Base-by-base conservation (phyloP, 2,888 invertebrate genomes). In the Actias luna region DNA sequence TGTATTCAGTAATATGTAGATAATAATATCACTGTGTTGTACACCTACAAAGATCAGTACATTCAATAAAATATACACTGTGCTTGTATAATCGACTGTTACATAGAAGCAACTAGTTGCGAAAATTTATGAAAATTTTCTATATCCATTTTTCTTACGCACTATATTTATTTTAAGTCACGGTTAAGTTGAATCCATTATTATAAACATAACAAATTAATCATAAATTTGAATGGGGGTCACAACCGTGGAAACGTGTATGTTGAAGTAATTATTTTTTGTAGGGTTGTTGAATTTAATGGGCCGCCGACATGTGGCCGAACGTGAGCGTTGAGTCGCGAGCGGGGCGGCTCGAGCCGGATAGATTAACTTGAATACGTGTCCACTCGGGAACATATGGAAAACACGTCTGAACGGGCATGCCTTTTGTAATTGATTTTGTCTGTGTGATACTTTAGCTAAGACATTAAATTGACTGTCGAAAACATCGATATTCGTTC, bases 181-280 rank as follows among this genome's bases (percentile, higher is more conserved):
- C 22, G 14, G 25, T 52, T 52, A 52, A 57, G 36, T 25, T 27
- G n/a, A 29, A 29, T 46, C 29, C 42, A 42, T 62, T 62, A 58
- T 58, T 55, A 29, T 29, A 55, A 55, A 55, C 29, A 61, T 42
- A 58, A 61, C 55, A 39, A 75, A 76, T 78, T 73, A 76, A 75
- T 77, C 73, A 76, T 71, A 79, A 84, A 82, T 80, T 83, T 79
- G 80, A 79, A 42, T 62, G 18, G 79, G 82, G 79, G 82, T 83
- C 82, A 75, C 75, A 76, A 77, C 76, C 78, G 78, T 77, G 76
- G 79, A 70, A 71, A 68, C 67, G 77, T 81, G 80, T 82, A 82
- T 89, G 90, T 87, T 85, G 79, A 80, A 88, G 87, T 87, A 87
- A 89, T 91, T 89, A 91, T 87, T 88, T 89, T 90, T 89, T 88